Percentiles rank a stretch among this genome's conserved stretches.
Evolutionary conservation across 2,888 invertebrate genomes (phyloP).

Genomic region (Philereme transversata): DNA sequence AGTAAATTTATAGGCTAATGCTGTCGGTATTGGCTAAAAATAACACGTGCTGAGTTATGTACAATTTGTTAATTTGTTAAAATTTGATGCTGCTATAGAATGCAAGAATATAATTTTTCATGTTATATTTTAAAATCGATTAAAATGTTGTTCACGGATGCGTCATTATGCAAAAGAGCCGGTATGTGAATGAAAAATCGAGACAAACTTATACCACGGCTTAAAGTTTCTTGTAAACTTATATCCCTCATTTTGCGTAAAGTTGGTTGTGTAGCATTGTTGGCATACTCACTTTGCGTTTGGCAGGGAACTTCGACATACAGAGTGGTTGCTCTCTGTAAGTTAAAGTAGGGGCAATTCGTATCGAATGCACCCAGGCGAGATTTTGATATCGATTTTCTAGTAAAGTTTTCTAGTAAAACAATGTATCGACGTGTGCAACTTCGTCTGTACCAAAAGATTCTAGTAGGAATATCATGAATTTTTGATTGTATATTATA

Average conservation of each 20-base stretch:
- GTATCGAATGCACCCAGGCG: slow-evolving; percentile 10
- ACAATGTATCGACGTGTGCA: no score
- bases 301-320: slow-evolving; percentile 9
- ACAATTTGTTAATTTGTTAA: slow-evolving; percentile 1
- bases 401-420: slow-evolving; percentile 4
- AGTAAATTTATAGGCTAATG: slow-evolving; percentile 23
- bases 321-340: slow-evolving; percentile 20
- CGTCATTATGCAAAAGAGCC: no score
- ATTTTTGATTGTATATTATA: no score
- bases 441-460: no score
- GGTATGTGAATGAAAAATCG: no score
- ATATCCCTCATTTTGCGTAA: no score
- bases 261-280: no score
- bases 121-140: not conserved
- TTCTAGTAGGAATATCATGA: no score
- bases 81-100: not conserved
- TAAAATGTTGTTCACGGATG: not conserved
- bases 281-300: no score
- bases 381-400: slow-evolving; percentile 15
- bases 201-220: no score
- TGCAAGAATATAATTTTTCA: no score
- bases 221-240: no score
- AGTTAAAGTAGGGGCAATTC: slow-evolving; percentile 19
- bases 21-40: slow-evolving; percentile 12
- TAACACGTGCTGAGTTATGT: slow-evolving; percentile 15